Conservation (phyloP, 2,113 vertebrate species). For the Panthera uncia region DNA sequence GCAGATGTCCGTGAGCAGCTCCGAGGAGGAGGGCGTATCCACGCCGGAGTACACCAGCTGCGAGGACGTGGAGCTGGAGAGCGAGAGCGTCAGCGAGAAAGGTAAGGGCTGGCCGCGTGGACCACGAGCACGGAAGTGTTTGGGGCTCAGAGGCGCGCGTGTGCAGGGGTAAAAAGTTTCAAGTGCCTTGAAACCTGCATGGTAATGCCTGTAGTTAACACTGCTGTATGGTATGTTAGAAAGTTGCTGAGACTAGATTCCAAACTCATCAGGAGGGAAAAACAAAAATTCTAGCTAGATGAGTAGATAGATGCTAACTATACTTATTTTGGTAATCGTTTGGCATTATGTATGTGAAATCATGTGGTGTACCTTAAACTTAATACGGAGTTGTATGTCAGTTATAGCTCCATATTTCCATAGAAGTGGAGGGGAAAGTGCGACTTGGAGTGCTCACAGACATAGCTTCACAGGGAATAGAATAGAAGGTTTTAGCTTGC, state of each 20-base stretch:
- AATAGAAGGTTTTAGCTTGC: background rate
- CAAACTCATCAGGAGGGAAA: background rate
- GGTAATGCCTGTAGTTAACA: background rate
- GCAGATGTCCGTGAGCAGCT: slow-evolving; percentile 99
- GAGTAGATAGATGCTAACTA: background rate
- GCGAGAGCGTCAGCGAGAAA: slow-evolving; percentile 97
- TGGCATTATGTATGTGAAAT: background rate
- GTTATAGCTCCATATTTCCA: background rate
- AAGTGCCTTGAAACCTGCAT: background rate
- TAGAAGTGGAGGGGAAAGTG: too few relatives aligned
- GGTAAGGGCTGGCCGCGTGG: slow-evolving; percentile 85
- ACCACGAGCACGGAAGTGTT: too few relatives aligned
- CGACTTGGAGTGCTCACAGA: background rate
- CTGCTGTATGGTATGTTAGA: accelerated
- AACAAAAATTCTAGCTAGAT: background rate
- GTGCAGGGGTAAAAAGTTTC: background rate
- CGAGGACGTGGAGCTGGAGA: slow-evolving; percentile 99
- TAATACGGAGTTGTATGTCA: background rate
- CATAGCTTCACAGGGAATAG: background rate
- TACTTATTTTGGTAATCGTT: too few relatives aligned
- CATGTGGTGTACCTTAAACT: background rate
- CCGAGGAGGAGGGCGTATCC: slow-evolving; percentile 98
- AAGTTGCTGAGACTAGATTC: background rate
- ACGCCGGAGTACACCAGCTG: slow-evolving; percentile 99
- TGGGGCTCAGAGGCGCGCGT: background rate